Conservation (phyloP, 2,797 vertebrate genomes). For the Tapera naevia region DNA sequence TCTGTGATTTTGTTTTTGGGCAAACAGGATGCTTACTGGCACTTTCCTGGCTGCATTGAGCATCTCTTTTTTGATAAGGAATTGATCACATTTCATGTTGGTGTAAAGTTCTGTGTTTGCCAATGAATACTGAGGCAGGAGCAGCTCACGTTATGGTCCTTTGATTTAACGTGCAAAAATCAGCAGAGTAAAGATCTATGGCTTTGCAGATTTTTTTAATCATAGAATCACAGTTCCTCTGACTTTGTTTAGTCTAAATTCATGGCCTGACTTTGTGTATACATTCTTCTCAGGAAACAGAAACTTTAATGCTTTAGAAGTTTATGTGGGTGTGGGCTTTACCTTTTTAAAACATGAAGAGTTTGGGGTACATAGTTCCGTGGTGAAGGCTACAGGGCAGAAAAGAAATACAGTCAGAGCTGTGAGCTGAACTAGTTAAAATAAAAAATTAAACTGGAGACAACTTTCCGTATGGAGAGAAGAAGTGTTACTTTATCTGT, state of each 20-base stretch:
- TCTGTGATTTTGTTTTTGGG: not conserved
- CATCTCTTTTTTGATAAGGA: not conserved
- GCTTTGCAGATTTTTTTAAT: not conserved
- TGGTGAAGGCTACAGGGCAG: not conserved
- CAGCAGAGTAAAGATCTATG: not conserved
- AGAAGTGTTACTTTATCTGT: not conserved
- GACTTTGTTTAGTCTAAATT: not conserved
- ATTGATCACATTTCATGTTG: not conserved
- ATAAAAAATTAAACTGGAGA: conserved; percentile 6
- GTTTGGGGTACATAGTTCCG: not conserved
- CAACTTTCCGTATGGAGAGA: not conserved
- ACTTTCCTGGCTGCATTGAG: rapidly evolving
- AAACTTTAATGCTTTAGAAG: not conserved
- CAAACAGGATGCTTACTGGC: not conserved
- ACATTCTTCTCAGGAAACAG: not conserved
- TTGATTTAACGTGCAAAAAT: not conserved
- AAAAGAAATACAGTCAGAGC: not conserved
- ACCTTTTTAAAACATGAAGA: not conserved
- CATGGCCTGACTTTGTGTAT: not conserved
- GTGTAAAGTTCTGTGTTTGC: not conserved
- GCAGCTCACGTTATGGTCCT: not conserved
- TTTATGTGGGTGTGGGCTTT: not conserved
- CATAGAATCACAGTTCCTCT: not conserved
- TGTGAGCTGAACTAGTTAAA: not conserved
- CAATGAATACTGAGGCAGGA: not conserved